Evolutionary conservation across 2,797 vertebrate species (phyloP), one percentile per base, ranked within the genome.

Genomic region (Carapus acus): DNA sequence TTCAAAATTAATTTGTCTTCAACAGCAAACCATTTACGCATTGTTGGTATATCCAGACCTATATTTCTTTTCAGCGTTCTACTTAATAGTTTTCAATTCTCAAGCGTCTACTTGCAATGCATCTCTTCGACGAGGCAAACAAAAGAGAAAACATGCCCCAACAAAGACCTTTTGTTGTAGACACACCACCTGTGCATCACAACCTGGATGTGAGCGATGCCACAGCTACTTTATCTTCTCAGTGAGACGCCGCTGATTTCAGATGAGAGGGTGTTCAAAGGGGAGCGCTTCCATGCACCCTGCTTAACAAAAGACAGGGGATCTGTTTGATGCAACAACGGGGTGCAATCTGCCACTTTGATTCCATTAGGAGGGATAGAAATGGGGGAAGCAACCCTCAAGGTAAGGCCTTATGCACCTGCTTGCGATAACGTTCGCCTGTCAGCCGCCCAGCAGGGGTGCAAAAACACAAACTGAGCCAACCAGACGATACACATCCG

Each of bases 321-420:
- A 83, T 71, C 59, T 62, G 80, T 85, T 81, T 82, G 81, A 86
- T 85, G 77, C 63, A 82, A 76, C 76, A 73, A 74, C 70, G 19
- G 78, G 82, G 83, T 45, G 73, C 80, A 74, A 65, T 69, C 70
- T 79, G 74, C 69, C 57, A 67, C 84, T 85, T 84, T 84, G 85
- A 87, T 87, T 85, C 75, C 57, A 81, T 79, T 81, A 74, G 65
- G 65, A 77, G 64, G 74, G 79, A 77, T 74, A 74, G 69, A 74
- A 74, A 70, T 41, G 1, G 38, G 52, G 53, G 14, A 9, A 74
- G 68, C 37, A 8, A 65, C 55, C 63, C 77, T 77, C 71, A 62
- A 82, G 80, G 83, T 84, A 71, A 77, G 68, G 62, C 69, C 67
- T 67, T 53, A 45, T 70, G 59, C 70, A 64, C 71, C 62, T 69